Conservation (phyloP, 2,888 invertebrate species). For the Stenurella melanura region DNA sequence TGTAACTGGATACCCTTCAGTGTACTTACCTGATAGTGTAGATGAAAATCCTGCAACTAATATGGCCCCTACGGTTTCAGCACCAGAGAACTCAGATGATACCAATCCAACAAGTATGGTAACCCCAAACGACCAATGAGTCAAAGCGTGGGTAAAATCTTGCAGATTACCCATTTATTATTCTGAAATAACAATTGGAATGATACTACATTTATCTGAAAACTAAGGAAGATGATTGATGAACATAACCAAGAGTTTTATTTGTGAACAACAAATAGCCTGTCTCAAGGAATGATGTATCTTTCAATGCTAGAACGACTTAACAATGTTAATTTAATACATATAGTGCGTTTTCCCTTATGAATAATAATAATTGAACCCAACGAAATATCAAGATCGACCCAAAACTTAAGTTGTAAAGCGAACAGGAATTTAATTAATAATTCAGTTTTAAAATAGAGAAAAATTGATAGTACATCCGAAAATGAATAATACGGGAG, state of each 20-base stretch:
- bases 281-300: background rate
- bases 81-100: slow-evolving; percentile 77
- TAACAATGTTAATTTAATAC: no score
- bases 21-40: slow-evolving; percentile 74
- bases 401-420: no score
- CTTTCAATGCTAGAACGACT: no score
- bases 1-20: background rate
- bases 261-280: background rate
- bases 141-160: slow-evolving; percentile 69
- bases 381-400: no score
- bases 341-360: no score
- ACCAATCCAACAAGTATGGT: slow-evolving; percentile 77
- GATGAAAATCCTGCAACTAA: slow-evolving; percentile 75
- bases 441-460: no score
- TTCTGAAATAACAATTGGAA: slow-evolving; percentile 41
- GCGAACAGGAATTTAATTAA: no score
- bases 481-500: no score
- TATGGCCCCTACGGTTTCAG: slow-evolving; percentile 77
- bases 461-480: no score
- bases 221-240: background rate
- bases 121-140: slow-evolving; percentile 78
- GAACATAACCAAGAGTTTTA: background rate
- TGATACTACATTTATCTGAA: background rate
- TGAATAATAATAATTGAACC: no score
- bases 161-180: slow-evolving; percentile 61